Conservation (phyloP, 2,888 invertebrate genomes). For the Leptinotarsa rubiginosa region DNA sequence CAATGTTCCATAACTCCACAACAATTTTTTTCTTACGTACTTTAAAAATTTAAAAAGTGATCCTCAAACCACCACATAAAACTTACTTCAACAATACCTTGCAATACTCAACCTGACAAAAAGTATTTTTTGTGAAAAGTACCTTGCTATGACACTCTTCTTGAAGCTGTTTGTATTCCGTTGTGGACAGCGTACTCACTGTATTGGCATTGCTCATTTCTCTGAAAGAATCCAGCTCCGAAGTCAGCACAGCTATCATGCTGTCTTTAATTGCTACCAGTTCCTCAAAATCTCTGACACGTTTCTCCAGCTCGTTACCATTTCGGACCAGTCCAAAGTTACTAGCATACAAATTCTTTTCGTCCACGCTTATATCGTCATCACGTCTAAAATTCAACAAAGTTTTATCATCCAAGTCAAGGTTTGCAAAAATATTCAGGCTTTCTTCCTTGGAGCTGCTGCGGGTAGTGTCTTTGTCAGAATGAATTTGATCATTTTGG, state of each 20-base stretch:
- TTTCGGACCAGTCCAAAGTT: slow-evolving; percentile 38
- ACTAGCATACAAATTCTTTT: slow-evolving; percentile 40
- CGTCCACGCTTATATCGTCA: slow-evolving; percentile 42
- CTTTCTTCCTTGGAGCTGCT: slow-evolving; percentile 58
- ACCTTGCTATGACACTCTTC: slow-evolving; percentile 79
- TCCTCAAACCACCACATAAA: no score
- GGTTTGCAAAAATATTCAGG: slow-evolving; percentile 62
- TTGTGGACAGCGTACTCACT: slow-evolving; percentile 72
- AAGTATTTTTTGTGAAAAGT: slow-evolving; percentile 50
- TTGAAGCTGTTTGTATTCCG: slow-evolving; percentile 79
- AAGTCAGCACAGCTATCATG: slow-evolving; percentile 66
- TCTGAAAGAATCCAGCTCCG: slow-evolving; percentile 67
- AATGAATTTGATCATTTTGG: slow-evolving; percentile 57
- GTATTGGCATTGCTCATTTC: slow-evolving; percentile 69
- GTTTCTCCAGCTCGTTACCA: slow-evolving; percentile 46
- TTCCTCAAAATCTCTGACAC: slow-evolving; percentile 66
- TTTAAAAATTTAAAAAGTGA: no score
- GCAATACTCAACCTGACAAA: neutral
- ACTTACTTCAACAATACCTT: no score
- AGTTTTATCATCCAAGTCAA: slow-evolving; percentile 62
- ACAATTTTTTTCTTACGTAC: no score
- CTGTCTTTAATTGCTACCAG: slow-evolving; percentile 66
- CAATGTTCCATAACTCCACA: no score
- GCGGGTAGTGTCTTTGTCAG: slow-evolving; percentile 38
- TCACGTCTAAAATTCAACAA: slow-evolving; percentile 53